These are phyloP conservation scores for Bellardia pandia DNA, from an alignment of 2,888 invertebrate genomes.

Conservation along the genomic window DNA sequence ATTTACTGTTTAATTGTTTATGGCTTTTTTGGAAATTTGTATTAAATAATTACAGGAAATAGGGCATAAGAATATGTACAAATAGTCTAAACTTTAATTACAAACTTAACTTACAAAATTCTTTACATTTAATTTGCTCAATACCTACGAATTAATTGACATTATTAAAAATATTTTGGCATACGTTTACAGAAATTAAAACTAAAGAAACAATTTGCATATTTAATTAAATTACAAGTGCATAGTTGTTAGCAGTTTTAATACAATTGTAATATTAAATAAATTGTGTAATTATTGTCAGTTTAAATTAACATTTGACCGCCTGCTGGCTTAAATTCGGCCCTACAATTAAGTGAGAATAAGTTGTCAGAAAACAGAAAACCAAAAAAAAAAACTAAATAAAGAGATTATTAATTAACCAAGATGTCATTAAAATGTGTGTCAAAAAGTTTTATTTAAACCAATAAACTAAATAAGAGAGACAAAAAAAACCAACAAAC, in stretches of 20 bases:
- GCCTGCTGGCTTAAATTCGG: background rate
- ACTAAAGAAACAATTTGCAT: background rate
- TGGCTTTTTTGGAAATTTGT: too few relatives aligned
- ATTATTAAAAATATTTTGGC: background rate
- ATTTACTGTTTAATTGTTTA: too few relatives aligned
- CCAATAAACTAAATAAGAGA: conserved; percentile 23
- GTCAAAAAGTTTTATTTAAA: conserved; percentile 56
- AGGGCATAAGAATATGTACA: too few relatives aligned
- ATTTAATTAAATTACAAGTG: background rate
- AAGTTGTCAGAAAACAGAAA: background rate
- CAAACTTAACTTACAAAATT: background rate
- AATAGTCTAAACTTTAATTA: too few relatives aligned
- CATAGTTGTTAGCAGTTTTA: background rate
- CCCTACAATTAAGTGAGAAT: conserved; percentile 1
- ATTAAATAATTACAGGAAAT: too few relatives aligned
- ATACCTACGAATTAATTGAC: background rate
- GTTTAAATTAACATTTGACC: conserved; percentile 33
- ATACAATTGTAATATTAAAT: background rate
- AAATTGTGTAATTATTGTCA: background rate
- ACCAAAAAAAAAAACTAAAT: background rate
- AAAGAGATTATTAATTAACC: conserved; percentile 28
- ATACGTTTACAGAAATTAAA: background rate
- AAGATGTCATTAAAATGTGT: conserved; percentile 50
- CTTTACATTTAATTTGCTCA: background rate
- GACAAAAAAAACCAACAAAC: conserved; percentile 35